phyloP scores from a whole-genome alignment of 2,113 vertebrate species.

The Malurus cyaneus region DNA sequence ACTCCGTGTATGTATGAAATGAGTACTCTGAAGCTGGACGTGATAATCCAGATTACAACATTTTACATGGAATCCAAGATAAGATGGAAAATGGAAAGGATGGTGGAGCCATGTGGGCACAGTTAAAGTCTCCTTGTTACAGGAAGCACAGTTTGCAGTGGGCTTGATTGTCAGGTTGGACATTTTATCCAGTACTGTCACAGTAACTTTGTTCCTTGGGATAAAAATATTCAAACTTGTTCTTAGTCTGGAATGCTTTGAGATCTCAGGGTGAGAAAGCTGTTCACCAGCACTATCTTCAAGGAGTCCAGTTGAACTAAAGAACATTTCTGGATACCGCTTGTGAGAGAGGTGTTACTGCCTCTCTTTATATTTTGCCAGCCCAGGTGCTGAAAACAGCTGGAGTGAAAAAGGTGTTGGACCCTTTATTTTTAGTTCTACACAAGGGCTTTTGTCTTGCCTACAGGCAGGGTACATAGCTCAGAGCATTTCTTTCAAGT shows the following conservation, averaged over 20 bases:
- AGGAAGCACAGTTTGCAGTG: not conserved
- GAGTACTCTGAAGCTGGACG: not conserved
- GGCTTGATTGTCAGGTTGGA: not conserved
- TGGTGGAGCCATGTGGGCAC: not conserved
- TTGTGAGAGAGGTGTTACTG: not conserved
- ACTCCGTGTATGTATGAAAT: not conserved
- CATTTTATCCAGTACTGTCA: not conserved
- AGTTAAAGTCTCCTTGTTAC: not conserved
- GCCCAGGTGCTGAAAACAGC: not conserved
- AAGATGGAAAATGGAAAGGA: not conserved
- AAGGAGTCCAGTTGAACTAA: not conserved
- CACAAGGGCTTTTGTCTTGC: not conserved
- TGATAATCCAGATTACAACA: not conserved
- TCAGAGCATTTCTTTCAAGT: not conserved
- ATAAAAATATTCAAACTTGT: not conserved
- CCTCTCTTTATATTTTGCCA: not conserved
- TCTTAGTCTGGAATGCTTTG: not conserved
- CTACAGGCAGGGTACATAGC: not conserved
- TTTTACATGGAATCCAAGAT: not conserved
- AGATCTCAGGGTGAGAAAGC: not conserved
- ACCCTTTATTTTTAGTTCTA: not conserved
- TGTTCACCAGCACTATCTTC: not conserved
- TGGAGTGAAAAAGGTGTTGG: not conserved
- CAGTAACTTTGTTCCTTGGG: not conserved
- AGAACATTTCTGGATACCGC: not conserved